Conservation (phyloP, 2,888 invertebrate genomes). For the Agrochola macilenta region DNA sequence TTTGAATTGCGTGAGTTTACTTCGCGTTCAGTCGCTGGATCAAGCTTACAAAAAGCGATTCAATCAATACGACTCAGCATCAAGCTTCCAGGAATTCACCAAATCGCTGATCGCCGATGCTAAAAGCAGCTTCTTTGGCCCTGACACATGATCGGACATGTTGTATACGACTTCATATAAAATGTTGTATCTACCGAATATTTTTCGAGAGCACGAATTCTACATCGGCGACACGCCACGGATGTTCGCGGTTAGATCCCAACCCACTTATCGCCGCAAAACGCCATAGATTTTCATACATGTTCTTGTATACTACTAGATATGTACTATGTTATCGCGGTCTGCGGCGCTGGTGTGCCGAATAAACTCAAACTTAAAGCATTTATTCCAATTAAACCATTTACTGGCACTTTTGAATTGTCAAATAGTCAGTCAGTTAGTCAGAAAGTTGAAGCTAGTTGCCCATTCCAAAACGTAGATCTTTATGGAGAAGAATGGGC, state of each 20-base stretch:
- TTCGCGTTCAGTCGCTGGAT: not conserved
- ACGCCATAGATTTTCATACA: not conserved
- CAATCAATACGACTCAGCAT: too few species aligned
- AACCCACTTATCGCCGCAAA: not conserved
- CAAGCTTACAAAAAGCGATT: not conserved
- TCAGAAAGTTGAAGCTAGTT: too few species aligned
- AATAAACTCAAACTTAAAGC: too few species aligned
- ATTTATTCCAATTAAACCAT: too few species aligned
- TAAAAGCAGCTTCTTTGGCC: not conserved
- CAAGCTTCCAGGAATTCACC: not conserved
- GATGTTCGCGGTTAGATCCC: slow-evolving; percentile 17
- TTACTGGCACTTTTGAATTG: too few species aligned
- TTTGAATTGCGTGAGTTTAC: not conserved
- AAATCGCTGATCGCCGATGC: not conserved
- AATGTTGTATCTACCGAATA: not conserved
- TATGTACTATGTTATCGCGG: slow-evolving; percentile 8
- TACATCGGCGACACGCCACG: not conserved
- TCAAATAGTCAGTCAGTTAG: too few species aligned
- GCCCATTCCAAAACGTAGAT: too few species aligned
- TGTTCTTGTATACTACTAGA: not conserved
- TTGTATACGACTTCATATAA: not conserved
- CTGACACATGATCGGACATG: not conserved
- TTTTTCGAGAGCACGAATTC: not conserved
- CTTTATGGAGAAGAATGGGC: too few species aligned
- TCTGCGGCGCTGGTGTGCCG: not conserved